These are phyloP conservation scores for Callinectes sapidus DNA, from an alignment of 2,888 invertebrate species.

Conservation along the genomic window DNA sequence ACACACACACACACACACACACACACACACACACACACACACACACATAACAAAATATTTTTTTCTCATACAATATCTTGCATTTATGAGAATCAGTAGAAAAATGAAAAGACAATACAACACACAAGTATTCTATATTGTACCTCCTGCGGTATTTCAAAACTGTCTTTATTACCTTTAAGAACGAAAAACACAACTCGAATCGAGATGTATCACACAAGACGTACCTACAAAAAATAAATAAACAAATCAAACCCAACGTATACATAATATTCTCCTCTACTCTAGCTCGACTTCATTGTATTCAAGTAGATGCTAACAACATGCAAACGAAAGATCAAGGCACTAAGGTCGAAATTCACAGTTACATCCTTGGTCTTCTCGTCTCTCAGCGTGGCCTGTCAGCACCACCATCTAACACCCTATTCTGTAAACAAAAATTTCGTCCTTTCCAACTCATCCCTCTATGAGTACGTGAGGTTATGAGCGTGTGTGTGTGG, in stretches of 20 bases:
- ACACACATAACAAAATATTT: not conserved
- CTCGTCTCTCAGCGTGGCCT: not conserved
- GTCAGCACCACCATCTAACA: not conserved
- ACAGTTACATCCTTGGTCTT: not conserved
- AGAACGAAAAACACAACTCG: too few species aligned
- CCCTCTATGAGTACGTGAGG: not conserved
- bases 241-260: not conserved
- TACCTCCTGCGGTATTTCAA: not conserved
- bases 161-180: too few species aligned
- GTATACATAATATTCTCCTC: not conserved
- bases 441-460: not conserved
- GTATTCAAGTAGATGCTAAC: not conserved
- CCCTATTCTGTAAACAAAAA: not conserved
- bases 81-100: not conserved
- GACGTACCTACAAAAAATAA: not conserved
- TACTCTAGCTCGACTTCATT: not conserved
- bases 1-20: not conserved
- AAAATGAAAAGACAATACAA: not conserved
- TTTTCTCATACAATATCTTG: too few species aligned
- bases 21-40: not conserved
- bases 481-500: not conserved
- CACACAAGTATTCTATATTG: not conserved
- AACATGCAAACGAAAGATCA: not conserved
- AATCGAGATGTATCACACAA: not conserved
- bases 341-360: not conserved